These are phyloP conservation scores for Bemisia tabaci DNA, from an alignment of 1,140 invertebrate genomes.

Conservation along the genomic window DNA sequence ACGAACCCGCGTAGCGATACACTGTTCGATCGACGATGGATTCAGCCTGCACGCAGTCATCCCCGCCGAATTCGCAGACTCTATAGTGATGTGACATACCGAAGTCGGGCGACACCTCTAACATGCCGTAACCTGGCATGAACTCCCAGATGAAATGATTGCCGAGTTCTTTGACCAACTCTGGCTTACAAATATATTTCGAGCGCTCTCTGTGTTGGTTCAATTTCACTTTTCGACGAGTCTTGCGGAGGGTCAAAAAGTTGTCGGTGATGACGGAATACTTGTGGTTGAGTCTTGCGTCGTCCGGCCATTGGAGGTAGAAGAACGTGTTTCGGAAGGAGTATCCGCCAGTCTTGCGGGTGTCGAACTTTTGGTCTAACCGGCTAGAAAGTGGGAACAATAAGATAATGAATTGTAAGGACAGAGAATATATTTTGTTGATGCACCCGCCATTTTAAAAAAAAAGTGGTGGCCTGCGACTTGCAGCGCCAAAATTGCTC, in stretches of 20 bases:
- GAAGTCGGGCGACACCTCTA: slow-evolving; percentile 63
- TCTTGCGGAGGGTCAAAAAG: slow-evolving; percentile 66
- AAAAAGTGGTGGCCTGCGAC: too few relatives aligned
- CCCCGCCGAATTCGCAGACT: slow-evolving; percentile 69
- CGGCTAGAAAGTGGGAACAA: slow-evolving; percentile 27
- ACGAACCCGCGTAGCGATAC: too few relatives aligned
- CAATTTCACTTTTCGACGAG: slow-evolving; percentile 55
- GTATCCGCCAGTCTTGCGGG: slow-evolving; percentile 52
- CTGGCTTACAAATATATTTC: slow-evolving; percentile 77
- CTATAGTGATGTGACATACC: slow-evolving; percentile 79
- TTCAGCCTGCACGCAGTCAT: slow-evolving; percentile 64
- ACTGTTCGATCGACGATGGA: slow-evolving; percentile 52
- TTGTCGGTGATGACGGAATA: too few relatives aligned
- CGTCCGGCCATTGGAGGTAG: slow-evolving; percentile 70
- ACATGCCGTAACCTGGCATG: slow-evolving; percentile 49
- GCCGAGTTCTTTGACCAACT: slow-evolving; percentile 69
- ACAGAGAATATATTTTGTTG: too few relatives aligned
- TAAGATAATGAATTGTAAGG: too few relatives aligned
- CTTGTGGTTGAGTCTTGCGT: slow-evolving; percentile 31
- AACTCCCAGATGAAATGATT: slow-evolving; percentile 93
- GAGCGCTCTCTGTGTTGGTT: slow-evolving; percentile 83
- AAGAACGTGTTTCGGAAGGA: slow-evolving; percentile 89
- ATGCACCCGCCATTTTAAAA: too few relatives aligned
- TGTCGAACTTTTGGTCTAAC: slow-evolving; percentile 40
- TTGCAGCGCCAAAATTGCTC: too few relatives aligned